Base-by-base conservation (phyloP, 2,888 invertebrate genomes). In the Habroteleia sp. region DNA sequence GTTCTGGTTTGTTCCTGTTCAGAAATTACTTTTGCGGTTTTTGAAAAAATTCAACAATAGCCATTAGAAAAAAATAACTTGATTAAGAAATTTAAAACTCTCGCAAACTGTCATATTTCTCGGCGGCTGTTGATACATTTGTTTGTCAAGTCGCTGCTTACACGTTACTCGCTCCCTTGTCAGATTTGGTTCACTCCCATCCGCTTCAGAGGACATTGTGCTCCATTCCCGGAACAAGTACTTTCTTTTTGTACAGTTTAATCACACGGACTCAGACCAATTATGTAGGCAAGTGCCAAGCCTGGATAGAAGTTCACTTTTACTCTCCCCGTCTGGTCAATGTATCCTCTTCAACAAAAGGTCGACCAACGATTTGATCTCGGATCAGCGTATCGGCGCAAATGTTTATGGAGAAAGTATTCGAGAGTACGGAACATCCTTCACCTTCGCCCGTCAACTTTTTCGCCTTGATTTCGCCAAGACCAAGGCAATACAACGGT, bases 381-480 rank as follows among this genome's bases (percentile, higher is more conserved):
- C 56, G 29, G 44, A 52, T 60, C 52, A 63, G 52, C 44, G 50
- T 14, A 42, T 48, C 37, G n/a, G 25, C 6, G 60, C 46, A 54
- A 76, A 75, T 76, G 69, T 80, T 82, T 80, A 79, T 74, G 81
- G 84, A 84, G 84, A 84, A 84, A 84, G 84, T 83, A 78, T 54
- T 27, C 69, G 71, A 77, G 80, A 77, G 68, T 77, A 80, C 73
- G 74, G 76, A 77, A 77, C 80, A 84, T 83, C 84, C 84, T 85
- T 85, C 85, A 85, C 84, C 85, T 84, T 84, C 84, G 82, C 79
- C 77, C 80, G 77, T 80, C 80, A 56, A 58, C 63, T 62, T 66
- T 74, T 80, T 82, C 62, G 73, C 77, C 79, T 81, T 78, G 79
- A 77, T 82, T 79, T 79, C 77, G 46, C 77, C 33, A 65, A 33